Evolutionary conservation across 2,888 invertebrate species (phyloP), one percentile per base, ranked within the genome.

Genomic region (Erannis defoliaria): DNA sequence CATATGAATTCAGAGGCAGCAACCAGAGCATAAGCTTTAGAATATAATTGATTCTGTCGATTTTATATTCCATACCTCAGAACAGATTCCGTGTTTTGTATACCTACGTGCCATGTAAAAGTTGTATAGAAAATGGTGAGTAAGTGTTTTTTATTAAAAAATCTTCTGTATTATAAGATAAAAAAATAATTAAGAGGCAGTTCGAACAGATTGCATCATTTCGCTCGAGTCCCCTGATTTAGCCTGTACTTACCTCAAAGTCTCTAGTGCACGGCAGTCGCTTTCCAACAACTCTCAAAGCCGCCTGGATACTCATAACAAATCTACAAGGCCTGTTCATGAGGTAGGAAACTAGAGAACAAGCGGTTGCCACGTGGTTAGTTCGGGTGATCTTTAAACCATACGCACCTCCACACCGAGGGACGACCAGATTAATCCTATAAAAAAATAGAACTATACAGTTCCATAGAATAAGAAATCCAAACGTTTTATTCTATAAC

Each of bases 261-360:
- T 95, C 94, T 5, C 93, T 86, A 5, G 91, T 93, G 48, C 93
- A 89, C 0, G 96, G 94, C 57, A 90, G 85, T 19, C 97, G 90
- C 78, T 96, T 96, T 1, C 97, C 97, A 0, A 95, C 74, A 3
- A 94, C 87, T 48, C 94, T 93, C 95, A 97, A 96, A 75, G 96
- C 97, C 18, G 95, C 94, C 74, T 96, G 95, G 56, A 98, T 89
- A 19, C 95, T 93, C 85, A 97, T 84, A 0, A 95, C 94, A 59
- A 98, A 94, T 19, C 96, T 94, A 0, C 96, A 95, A 0, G 97
- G 97, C 49, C 94, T 91, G 69, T 93, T 90, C 45, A 95, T 82
- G 43, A 94, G 93, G 66, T 94, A 82, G 0, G 96, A 95, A 0
- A 95, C 97, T 10, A 98, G 76, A 0, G 96, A 95, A 61, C 96